Evolutionary conservation across 2,113 vertebrate species (phyloP), one percentile per base, ranked within the genome.

Genomic region (Megalops atlanticus): DNA sequence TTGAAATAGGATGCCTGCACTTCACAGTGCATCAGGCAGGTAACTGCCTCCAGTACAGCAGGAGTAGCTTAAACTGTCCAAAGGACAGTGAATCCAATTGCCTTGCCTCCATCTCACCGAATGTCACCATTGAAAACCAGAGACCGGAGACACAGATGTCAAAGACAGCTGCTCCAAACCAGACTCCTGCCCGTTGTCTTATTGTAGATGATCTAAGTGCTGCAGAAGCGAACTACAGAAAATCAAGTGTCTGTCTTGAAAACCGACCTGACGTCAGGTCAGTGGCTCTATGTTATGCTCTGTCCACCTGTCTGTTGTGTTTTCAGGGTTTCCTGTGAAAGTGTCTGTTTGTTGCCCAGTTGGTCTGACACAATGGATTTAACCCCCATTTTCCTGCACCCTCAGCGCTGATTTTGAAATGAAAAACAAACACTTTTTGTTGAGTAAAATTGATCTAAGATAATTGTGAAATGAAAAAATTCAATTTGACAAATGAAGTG

Each of bases 81-180:
- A 40, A 73, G 69, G 69, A 70, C 69, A 73, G 43, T 16, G 35
- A 16, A 35, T 80, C 69, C 45, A 54, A 45, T 80, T 54, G 70
- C 79, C 79, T 74, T 80, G 79, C 79, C 47, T 73, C 70, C 70
- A 54, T 73, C 79, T 80, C 70, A 74, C 24, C n/a, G 79, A 80
- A 80, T 80, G 79, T 80, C 79, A 52, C 33, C 78, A 72, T 43
- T 73, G 39, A 52, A 70, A 14, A 1, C n/a, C n/a, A n/a, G n/a
- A n/a, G n/a, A n/a, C n/a, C 0, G 43, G 71, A 76, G 39, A 36
- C 16, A 70, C 68, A 8, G 68, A 73, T 43, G 43, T 70, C 68
- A 79, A 3, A 43, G 52, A 73, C 69, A n/a, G 43, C 36, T 31
- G 33, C 47, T 74, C 79, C 45, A 74, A 31, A 74, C 45, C 79